phyloP scores from a whole-genome alignment of 2,888 invertebrate species.

The Limnephilus marmoratus region DNA sequence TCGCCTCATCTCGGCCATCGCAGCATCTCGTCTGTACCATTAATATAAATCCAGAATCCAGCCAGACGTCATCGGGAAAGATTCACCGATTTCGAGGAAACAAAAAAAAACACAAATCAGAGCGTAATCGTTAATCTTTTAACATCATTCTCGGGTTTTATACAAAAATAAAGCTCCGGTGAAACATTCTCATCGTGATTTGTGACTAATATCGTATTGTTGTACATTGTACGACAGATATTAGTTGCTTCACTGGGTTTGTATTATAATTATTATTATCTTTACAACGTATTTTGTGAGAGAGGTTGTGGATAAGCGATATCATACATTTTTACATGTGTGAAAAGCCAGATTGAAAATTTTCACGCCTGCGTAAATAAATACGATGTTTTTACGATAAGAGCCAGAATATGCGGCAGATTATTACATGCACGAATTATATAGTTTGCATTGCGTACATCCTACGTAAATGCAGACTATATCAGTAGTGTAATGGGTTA shows the following conservation, averaged over 20 bases:
- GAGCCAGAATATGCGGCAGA: neutral
- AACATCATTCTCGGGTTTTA: neutral
- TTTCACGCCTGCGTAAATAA: neutral
- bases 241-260: neutral
- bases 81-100: neutral
- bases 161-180: neutral
- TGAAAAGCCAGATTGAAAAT: neutral
- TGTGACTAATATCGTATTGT: neutral
- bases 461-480: neutral
- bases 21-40: constrained; percentile 3
- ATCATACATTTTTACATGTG: neutral
- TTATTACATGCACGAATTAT: neutral
- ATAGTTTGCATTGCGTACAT: neutral
- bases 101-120: neutral
- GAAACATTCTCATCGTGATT: neutral
- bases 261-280: neutral
- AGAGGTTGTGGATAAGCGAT: neutral
- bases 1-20: neutral
- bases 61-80: neutral
- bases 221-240: neutral
- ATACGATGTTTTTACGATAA: neutral
- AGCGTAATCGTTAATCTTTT: neutral
- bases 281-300: neutral
- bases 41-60: neutral
- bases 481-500: neutral